These are phyloP conservation scores for Tachystola acroxantha DNA, from an alignment of 2,888 invertebrate genomes.

Conservation along the genomic window DNA sequence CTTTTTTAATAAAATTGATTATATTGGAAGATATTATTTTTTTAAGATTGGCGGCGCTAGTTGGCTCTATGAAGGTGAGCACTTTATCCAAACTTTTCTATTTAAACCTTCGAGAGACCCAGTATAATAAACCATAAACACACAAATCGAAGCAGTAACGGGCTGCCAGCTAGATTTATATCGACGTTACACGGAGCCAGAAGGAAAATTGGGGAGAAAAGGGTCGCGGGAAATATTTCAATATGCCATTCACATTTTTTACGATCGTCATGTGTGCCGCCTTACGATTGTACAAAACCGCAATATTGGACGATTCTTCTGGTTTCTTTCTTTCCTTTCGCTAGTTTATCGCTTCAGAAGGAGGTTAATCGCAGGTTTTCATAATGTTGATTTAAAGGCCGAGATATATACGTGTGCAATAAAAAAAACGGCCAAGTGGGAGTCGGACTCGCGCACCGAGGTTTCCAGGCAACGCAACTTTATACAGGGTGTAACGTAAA, in stretches of 20 bases:
- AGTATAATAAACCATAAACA: slow-evolving; percentile 19
- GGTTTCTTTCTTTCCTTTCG: slow-evolving; percentile 38
- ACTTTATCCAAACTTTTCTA: no score
- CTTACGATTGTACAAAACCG: slow-evolving; percentile 58
- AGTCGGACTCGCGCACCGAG: no score
- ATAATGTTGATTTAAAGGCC: no score
- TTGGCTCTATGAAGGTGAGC: no score
- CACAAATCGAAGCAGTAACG: slow-evolving; percentile 39
- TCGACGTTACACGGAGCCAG: slow-evolving; percentile 48
- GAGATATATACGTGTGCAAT: no score
- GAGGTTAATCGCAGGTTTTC: slow-evolving; percentile 3
- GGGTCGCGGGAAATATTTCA: slow-evolving; percentile 72
- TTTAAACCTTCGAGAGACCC: not conserved
- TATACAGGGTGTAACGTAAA: no score
- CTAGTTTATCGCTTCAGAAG: slow-evolving; percentile 33
- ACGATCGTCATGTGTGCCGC: slow-evolving; percentile 66
- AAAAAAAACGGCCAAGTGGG: no score
- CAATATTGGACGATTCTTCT: slow-evolving; percentile 54
- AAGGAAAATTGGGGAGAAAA: slow-evolving; percentile 61
- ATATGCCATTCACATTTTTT: slow-evolving; percentile 73
- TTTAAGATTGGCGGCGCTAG: no score
- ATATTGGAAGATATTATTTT: no score
- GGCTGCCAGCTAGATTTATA: slow-evolving; percentile 58
- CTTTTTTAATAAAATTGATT: no score
- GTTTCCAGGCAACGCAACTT: no score